Base-by-base conservation (phyloP, 92 coral and sea anemone genomes). In the Heteractis magnifica region DNA sequence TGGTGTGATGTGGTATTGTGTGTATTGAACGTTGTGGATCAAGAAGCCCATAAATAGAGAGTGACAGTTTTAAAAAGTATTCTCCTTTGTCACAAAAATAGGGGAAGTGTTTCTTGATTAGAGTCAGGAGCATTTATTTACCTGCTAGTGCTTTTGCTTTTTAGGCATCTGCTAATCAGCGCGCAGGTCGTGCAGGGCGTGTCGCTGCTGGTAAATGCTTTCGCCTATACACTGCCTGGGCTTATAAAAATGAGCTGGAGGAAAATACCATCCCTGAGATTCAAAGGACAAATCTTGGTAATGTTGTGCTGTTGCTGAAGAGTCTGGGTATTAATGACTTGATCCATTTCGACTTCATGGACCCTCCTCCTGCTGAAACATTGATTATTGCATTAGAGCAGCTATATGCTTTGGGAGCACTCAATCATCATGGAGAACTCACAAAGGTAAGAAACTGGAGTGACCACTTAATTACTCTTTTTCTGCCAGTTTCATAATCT, bases 151-250 rank as follows among this genome's bases (percentile, higher is more conserved):
- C 44, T 34, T 34, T 11, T 79, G 72, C 60, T 4, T 79, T 62
- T 26, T 71, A 97, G 99, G 99, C 99, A 8, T 97, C 99, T 76
- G 99, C 99, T 84, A 97, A 97, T 87, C 99, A 97, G 84, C 91
- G 99, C 52, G 94, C 99, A 71, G 98, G 99, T 6, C 93, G 99
- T 83, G 98, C 99, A 8, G 99, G 99, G 34, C 99, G 99, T 70
- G 99, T 97, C 51, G 97, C 98, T 14, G 99, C 99, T 0, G 99
- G 99, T 78, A 97, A 97, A 84, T 97, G 99, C 84, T 97, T 97
- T 75, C 91, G 99, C 19, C 76, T 97, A 78, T 97, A 94, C 94
- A 97, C 99, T 14, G 99, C 99, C 2, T 97, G 99, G 99, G 99
- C 99, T 10, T 97, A 94, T 90, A 97, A 97, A 59, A 97, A 97